phyloP scores from a whole-genome alignment of 2,113 vertebrate genomes.

The Lathamus discolor region DNA sequence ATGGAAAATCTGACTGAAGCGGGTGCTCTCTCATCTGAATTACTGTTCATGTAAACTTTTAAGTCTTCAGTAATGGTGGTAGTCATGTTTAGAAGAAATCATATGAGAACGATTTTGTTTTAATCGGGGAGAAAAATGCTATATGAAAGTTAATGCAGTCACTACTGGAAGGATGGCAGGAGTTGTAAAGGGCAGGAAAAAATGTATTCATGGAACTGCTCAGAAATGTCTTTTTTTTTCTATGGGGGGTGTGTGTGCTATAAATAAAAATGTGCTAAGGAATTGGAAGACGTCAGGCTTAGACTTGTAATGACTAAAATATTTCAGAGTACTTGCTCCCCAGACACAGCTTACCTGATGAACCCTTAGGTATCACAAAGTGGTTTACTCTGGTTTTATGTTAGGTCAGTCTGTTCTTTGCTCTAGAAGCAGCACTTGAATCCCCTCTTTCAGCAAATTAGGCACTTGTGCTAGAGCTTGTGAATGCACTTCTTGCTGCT shows the following conservation, averaged over 20 bases:
- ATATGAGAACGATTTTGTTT: neutral
- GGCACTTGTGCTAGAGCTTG: neutral
- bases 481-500: neutral
- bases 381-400: neutral
- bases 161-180: neutral
- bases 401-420: neutral
- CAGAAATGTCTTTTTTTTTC: neutral
- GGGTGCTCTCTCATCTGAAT: neutral
- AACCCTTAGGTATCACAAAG: neutral
- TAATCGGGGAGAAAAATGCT: accelerated
- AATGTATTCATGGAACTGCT: neutral
- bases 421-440: neutral
- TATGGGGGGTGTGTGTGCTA: neutral
- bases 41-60: neutral
- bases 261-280: neutral
- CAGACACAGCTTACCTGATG: neutral
- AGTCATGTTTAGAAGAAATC: neutral
- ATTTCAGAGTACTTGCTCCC: neutral
- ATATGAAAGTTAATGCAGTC: neutral
- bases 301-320: neutral
- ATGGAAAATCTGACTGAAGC: neutral
- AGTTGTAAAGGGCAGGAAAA: neutral
- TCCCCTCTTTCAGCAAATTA: neutral
- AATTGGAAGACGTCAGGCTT: neutral
- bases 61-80: neutral